A percentile compares a stretch with the other conserved stretches of the same genome.
phyloP scores from a whole-genome alignment of 2,888 invertebrate genomes.

The Nomada ruficornis region DNA sequence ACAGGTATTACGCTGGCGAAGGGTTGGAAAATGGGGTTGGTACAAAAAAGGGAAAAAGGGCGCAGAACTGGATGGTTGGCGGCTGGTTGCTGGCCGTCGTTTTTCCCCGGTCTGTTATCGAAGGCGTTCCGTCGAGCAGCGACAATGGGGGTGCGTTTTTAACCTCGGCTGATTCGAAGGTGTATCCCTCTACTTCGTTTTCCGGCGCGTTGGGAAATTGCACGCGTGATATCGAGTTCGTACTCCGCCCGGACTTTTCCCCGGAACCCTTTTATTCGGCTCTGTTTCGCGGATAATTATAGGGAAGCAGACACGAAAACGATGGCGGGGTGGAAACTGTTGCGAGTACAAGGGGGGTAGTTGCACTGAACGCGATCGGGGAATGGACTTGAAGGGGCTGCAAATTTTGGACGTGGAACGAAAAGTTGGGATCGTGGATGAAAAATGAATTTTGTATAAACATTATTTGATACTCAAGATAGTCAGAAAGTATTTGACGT shows the following conservation, averaged over 20 bases:
- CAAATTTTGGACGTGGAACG: too few species aligned
- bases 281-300: constrained; percentile 8
- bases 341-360: not conserved
- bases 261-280: not conserved
- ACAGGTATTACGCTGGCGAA: constrained; percentile 48
- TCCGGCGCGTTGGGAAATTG: constrained; percentile 1
- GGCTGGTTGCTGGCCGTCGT: constrained; percentile 18
- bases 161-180: constrained; percentile 33
- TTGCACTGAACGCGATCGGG: not conserved
- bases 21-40: not conserved
- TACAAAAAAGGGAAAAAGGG: not conserved
- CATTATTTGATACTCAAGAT: too few species aligned
- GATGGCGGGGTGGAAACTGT: too few species aligned
- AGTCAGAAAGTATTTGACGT: too few species aligned
- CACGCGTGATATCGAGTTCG: not conserved
- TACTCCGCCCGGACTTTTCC: not conserved
- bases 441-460: not conserved
- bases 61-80: not conserved
- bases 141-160: constrained; percentile 38
- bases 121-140: constrained; percentile 43
- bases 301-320: not conserved
- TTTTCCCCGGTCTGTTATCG: constrained; percentile 44
- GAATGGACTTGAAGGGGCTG: not conserved
- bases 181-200: constrained; percentile 1
- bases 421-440: not conserved